Conservation (phyloP, 2,113 vertebrate genomes). For the Lota lota region DNA sequence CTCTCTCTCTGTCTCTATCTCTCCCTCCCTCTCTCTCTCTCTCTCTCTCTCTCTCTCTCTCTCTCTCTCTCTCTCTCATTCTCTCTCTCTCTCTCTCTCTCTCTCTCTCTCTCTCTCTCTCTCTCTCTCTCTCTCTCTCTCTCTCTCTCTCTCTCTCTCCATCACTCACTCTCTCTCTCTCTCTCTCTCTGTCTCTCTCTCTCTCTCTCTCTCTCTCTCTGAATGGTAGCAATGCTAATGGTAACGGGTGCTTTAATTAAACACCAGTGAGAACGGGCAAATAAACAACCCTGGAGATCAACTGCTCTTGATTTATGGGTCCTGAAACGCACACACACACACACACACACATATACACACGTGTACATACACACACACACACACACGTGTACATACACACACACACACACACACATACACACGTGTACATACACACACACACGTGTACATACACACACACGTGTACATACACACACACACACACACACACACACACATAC, state of each 20-base stretch:
- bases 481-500: background rate
- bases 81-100: background rate
- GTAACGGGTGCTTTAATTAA: slow-evolving; percentile 5
- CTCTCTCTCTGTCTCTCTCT: background rate
- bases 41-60: background rate
- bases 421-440: too few species aligned
- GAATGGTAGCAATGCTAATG: slow-evolving; percentile 6
- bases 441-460: too few species aligned
- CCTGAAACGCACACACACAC: background rate
- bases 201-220: background rate
- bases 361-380: slow-evolving; percentile 23
- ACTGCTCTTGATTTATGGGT: slow-evolving; percentile 6
- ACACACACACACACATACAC: background rate
- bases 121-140: background rate
- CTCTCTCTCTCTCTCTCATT: background rate
- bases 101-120: background rate
- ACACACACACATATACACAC: background rate
- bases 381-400: slow-evolving; percentile 16
- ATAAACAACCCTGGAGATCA: slow-evolving; percentile 10
- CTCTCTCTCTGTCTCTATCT: background rate
- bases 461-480: slow-evolving; percentile 23
- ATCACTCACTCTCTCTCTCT: too few species aligned
- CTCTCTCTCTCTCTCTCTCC: background rate
- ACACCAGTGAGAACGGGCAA: background rate
- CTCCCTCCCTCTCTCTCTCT: background rate